These are phyloP conservation scores for Meiosimyza platycephala DNA, from an alignment of 2,888 invertebrate genomes.

Conservation along the genomic window DNA sequence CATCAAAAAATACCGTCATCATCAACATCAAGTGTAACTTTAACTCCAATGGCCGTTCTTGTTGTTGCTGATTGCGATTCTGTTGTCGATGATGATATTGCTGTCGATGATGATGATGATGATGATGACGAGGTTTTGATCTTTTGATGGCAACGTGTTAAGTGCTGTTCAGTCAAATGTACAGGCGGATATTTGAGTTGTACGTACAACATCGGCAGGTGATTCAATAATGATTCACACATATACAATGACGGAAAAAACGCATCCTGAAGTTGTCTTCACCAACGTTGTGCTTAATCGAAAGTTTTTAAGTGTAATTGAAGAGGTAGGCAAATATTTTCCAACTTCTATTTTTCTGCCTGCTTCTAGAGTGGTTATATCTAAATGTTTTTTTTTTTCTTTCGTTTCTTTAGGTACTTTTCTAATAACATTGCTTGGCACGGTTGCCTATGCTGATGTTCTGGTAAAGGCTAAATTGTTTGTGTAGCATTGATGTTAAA, in stretches of 20 bases:
- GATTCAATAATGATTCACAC: neutral
- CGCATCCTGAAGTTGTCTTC: neutral
- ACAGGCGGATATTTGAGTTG: constrained; percentile 8
- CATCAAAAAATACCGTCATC: neutral
- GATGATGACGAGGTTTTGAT: constrained; percentile 12
- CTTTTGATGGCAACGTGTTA: constrained; percentile 29
- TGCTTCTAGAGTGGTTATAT: too few relatives aligned
- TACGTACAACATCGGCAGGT: constrained; percentile 8
- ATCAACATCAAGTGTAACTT: neutral
- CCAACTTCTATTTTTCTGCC: neutral
- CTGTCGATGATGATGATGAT: neutral
- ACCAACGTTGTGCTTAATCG: neutral
- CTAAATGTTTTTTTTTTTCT: too few relatives aligned
- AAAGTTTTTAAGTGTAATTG: constrained; percentile 5
- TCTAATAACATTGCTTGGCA: neutral
- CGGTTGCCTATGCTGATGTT: neutral
- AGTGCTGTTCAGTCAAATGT: constrained; percentile 14
- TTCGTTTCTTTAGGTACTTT: neutral
- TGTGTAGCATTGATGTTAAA: too few relatives aligned
- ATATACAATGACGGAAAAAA: too few relatives aligned
- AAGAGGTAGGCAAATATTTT: constrained; percentile 2
- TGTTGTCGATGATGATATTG: neutral
- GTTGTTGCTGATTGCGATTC: neutral
- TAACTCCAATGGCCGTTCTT: neutral
- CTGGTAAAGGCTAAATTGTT: neutral